phyloP scores from a whole-genome alignment of 2,888 invertebrate species.

The Idaea aversata region DNA sequence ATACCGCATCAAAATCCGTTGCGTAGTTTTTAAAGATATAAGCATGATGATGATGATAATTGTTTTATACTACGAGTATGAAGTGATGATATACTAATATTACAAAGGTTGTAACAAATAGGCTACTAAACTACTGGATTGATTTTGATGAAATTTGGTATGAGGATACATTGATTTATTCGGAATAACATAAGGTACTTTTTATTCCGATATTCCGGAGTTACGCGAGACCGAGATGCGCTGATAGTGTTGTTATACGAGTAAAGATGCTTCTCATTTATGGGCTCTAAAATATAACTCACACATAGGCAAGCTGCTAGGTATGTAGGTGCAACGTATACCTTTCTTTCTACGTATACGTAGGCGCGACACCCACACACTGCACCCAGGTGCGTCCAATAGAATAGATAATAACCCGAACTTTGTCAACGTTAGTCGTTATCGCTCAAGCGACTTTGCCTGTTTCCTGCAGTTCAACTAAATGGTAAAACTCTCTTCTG shows the following conservation, averaged over 20 bases:
- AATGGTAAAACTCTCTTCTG: slow-evolving; percentile 18
- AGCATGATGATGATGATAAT: no score
- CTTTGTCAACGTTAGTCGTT: slow-evolving; percentile 12
- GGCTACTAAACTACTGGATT: no score
- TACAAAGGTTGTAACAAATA: no score
- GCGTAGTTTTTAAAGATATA: no score
- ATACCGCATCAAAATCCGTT: no score
- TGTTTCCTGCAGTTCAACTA: slow-evolving; percentile 22
- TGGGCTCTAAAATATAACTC: slow-evolving; percentile 11
- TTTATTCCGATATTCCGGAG: no score
- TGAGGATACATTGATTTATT: no score
- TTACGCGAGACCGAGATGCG: no score
- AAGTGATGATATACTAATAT: no score
- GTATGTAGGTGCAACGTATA: slow-evolving; percentile 7
- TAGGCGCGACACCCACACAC: slow-evolving; percentile 60
- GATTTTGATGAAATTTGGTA: no score
- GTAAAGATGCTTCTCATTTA: background rate
- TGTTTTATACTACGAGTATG: no score
- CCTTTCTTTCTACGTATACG: slow-evolving; percentile 32
- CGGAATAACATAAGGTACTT: no score
- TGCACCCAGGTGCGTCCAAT: slow-evolving; percentile 62
- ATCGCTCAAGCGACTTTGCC: slow-evolving; percentile 21
- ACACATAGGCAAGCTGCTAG: background rate
- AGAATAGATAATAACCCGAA: background rate
- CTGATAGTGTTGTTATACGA: background rate